A percentile compares a stretch with the other conserved stretches of the same genome.
phyloP scores from a whole-genome alignment of 2,888 invertebrate genomes.

The Tipula unca region DNA sequence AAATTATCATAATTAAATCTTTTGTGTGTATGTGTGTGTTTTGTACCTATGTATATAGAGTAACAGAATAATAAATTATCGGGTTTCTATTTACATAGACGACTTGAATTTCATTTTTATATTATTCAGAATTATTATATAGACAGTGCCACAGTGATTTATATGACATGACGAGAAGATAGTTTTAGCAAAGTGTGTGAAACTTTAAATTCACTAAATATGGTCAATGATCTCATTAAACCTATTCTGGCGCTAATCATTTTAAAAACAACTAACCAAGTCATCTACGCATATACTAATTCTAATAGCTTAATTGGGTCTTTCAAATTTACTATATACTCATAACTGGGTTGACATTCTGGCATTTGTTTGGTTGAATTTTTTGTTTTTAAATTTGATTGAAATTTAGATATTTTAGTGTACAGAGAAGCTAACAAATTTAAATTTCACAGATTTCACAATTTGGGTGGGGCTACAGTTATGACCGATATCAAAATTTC shows the following conservation, averaged over 20 bases:
- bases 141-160: no score
- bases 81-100: neutral
- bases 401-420: neutral
- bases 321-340: no score
- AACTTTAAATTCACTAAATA: no score
- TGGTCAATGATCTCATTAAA: neutral
- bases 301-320: neutral
- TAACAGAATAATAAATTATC: neutral
- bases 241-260: neutral
- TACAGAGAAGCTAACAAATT: slow-evolving; percentile 2
- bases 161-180: neutral
- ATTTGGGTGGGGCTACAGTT: neutral
- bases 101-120: no score
- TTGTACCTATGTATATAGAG: neutral
- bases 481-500: neutral
- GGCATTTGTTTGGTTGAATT: neutral
- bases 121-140: no score
- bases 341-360: neutral
- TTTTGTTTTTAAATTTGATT: neutral
- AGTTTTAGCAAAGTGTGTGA: no score
- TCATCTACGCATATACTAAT: neutral
- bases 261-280: neutral
- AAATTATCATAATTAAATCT: slow-evolving; percentile 1
- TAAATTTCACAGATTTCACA: neutral
- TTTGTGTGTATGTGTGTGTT: neutral